Evolutionary conservation across 2,797 vertebrate species (phyloP), one percentile per base, ranked within the genome.

Genomic region (Sebastolobus alascanus): DNA sequence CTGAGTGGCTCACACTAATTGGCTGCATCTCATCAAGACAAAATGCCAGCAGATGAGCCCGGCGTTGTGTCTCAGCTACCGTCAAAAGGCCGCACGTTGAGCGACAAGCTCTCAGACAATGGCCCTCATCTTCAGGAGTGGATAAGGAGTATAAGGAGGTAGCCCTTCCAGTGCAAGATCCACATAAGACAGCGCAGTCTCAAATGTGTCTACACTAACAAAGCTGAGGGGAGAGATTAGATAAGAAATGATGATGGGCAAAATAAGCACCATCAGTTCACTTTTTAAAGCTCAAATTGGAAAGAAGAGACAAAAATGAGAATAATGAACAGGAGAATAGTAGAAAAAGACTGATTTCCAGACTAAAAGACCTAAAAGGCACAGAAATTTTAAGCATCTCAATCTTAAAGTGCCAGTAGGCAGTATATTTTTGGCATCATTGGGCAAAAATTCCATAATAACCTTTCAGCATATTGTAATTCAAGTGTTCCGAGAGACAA

Each of bases 1-100:
- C 79, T 59, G 65, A 77, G 75, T 18, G 77, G 79, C 81, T 83
- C 79, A 35, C 55, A 69, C 76, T 91, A 89, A 92, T 83, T 91
- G 88, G 87, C 84, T 82, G 83, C 58, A 70, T 88, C 87, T 89
- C 77, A 86, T 84, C 58, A 31, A 84, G 79, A 69, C 74, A 37
- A 86, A 90, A 89, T 52, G 73, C 55, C 85, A 89, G 64, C 65
- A 74, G 66, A 88, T 31, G 66, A 83, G 72, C 65, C 33, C 70
- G 8, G 68, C 8, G 35, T 66, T 20, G 69, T 1, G 59, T 54
- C 73, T 81, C 58, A 37, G 78, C 59, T 20, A 1, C 66, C 29
- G 3, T 73, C 68, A 65, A 73, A 64, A 61, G 10, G 67, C 54
- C 50, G 27, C 1, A 37, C 52, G 10, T 2, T 20, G 54, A 73